Base-by-base conservation (phyloP, 1,140 invertebrate genomes). In the Hypsibius dujardini region DNA sequence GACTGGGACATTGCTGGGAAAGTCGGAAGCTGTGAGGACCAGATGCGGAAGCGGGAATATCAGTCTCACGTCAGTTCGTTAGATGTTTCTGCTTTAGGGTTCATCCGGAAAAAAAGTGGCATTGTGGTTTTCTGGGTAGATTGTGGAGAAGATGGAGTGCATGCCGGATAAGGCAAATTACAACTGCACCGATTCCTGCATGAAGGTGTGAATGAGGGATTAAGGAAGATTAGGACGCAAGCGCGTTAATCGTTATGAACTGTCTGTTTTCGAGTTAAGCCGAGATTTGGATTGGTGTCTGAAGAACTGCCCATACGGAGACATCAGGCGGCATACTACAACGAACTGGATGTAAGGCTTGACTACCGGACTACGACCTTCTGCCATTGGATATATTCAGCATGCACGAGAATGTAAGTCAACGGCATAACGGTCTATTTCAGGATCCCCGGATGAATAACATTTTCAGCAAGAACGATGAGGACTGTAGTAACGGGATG, bases 11-110 rank as follows among this genome's bases (percentile, higher is more conserved):
- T 67, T 15, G 7, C 62, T 3, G 62, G 62, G 3, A 67, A 67
- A 67, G 62, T 67, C 3, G 62, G 62, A 42, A 67, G 62, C 62
- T 67, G 62, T 42, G 62, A 67, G 7, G 62, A 67, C 62, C 62
- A 67, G 12, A 45, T 67, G 3, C 62, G 62, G 12, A 67, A 67
- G 42, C 12, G 45, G 3, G 62, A 67, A 67, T 67, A 67, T 42
- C 62, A 67, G 42, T 7, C 7, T 56, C 50, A 56, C n/a, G 50
- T 56, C 50, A 56, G 50, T 56, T n/a, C n/a, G 7, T n/a, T 56
- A 56, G 7, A 56, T 56, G n/a, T 56, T 56, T 56, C 50, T 56
- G 7, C n/a, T 7, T 56, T 56, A 7, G 50, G 50, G 50, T 28
- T 28, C 28, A 28, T 28, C 28, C 28, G 28, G 28, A 28, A 28